Percentiles rank a stretch among this genome's conserved stretches.
These are phyloP conservation scores for Congeria kusceri DNA, from an alignment of 2,888 invertebrate genomes.

Conservation along the genomic window DNA sequence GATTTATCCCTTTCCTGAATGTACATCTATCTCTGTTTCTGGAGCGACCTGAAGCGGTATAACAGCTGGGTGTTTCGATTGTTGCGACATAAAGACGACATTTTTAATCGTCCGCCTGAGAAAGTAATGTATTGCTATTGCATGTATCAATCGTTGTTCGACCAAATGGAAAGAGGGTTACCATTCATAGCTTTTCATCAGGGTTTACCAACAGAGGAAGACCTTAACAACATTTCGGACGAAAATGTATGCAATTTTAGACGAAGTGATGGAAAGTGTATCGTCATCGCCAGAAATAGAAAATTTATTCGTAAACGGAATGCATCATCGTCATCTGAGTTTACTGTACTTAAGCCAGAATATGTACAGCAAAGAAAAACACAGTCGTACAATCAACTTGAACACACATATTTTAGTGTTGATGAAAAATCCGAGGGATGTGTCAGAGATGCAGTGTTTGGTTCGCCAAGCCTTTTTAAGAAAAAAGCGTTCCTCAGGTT, in stretches of 20 bases:
- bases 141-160: constrained; percentile 55
- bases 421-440: constrained; percentile 55
- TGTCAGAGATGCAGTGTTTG: constrained; percentile 50
- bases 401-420: too few species aligned
- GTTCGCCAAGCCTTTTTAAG: constrained; percentile 54
- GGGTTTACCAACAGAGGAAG: constrained; percentile 44
- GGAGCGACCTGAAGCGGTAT: too few species aligned
- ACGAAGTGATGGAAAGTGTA: constrained; percentile 49
- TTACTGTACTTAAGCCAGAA: constrained; percentile 57
- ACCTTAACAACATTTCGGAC: constrained; percentile 24
- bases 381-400: too few species aligned
- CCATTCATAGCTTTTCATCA: constrained; percentile 45
- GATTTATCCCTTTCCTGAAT: constrained; percentile 42
- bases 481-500: constrained; percentile 34
- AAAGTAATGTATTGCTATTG: constrained; percentile 60
- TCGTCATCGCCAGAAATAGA: too few species aligned
- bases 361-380: too few species aligned
- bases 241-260: constrained; percentile 21
- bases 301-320: too few species aligned
- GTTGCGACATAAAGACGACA: constrained; percentile 41
- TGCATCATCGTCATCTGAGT: constrained; percentile 59
- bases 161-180: too few species aligned
- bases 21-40: constrained; percentile 48
- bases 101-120: constrained; percentile 48
- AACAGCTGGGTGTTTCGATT: constrained; percentile 19